Conservation (phyloP, 2,888 invertebrate species). For the Euphydryas editha region DNA sequence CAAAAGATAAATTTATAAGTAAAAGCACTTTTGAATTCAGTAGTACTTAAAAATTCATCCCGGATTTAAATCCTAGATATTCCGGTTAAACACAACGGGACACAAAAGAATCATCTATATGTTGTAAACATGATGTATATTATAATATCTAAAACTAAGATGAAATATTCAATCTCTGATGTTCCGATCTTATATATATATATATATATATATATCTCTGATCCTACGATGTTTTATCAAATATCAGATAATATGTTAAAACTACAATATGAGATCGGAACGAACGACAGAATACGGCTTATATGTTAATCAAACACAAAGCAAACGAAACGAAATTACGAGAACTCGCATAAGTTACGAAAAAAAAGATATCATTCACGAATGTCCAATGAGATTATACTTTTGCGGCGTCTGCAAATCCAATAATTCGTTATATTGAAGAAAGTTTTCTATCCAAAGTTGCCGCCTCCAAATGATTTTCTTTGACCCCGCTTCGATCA, state of each 20-base stretch:
- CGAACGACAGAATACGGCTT: conserved; percentile 37
- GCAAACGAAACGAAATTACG: conserved; percentile 46
- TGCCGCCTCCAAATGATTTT: conserved; percentile 68
- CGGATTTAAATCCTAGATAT: too few relatives aligned
- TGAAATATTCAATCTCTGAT: too few relatives aligned
- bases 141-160: too few relatives aligned
- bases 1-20: too few relatives aligned
- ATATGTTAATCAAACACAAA: conserved; percentile 50
- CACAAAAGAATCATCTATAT: too few relatives aligned
- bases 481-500: conserved; percentile 64
- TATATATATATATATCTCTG: too few relatives aligned
- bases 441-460: conserved; percentile 68
- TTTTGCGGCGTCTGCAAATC: conserved; percentile 65
- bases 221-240: conserved; percentile 2
- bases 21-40: too few relatives aligned
- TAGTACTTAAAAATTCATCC: too few relatives aligned
- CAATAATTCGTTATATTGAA: conserved; percentile 80
- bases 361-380: conserved; percentile 62
- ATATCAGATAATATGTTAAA: conserved; percentile 26
- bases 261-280: conserved; percentile 36
- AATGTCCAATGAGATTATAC: conserved; percentile 64
- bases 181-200: too few relatives aligned
- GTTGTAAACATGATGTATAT: too few relatives aligned
- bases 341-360: conserved; percentile 48
- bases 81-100: too few relatives aligned